Conservation (phyloP, 2,797 vertebrate genomes). For the Paratrypauchen microcephalus region DNA sequence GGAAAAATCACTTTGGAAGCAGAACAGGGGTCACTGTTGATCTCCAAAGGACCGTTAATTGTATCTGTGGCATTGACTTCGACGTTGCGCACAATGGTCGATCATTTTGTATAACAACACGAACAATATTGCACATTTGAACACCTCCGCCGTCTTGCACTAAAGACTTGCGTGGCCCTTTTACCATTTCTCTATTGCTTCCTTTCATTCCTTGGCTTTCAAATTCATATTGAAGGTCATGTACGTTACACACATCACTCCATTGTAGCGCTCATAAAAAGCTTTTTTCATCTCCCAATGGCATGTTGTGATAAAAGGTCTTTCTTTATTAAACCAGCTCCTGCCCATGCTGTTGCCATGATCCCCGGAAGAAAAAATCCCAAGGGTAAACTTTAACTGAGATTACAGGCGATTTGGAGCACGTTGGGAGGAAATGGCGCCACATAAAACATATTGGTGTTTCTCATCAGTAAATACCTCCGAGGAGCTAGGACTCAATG, state of each 20-base stretch:
- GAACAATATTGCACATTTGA: no score
- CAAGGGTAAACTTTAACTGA: slow-evolving; percentile 42
- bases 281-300: background rate
- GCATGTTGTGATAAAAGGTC: slow-evolving; percentile 21
- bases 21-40: no score
- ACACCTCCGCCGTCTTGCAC: background rate
- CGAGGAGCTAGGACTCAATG: slow-evolving; percentile 39
- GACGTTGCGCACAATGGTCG: no score
- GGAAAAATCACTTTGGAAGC: no score
- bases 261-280: background rate
- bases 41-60: no score
- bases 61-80: no score
- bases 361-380: slow-evolving; percentile 11
- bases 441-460: slow-evolving; percentile 43
- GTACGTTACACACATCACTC: background rate
- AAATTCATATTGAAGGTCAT: background rate
- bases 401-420: slow-evolving; percentile 53
- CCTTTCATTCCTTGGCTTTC: background rate
- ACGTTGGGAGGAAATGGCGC: slow-evolving; percentile 35
- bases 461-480: slow-evolving; percentile 47
- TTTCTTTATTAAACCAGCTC: slow-evolving; percentile 24
- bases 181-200: background rate
- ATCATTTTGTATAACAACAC: no score
- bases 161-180: background rate
- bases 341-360: background rate